phyloP scores from a whole-genome alignment of 1,140 invertebrate genomes.

The Drosophila triauraria region DNA sequence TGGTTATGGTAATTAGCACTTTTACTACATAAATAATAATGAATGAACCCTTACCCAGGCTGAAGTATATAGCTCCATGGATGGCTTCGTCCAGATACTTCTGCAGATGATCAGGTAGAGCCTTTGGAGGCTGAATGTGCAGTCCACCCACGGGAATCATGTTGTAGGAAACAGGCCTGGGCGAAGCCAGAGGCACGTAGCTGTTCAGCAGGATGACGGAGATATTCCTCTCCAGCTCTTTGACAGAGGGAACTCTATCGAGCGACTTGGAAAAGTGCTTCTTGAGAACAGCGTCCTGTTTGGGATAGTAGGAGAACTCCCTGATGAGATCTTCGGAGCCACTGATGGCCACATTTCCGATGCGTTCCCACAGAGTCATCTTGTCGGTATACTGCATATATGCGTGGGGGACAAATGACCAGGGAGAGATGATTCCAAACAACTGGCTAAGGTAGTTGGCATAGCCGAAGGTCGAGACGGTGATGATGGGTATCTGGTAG shows the following conservation, averaged over 20 bases:
- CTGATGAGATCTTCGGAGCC: conserved; percentile 57
- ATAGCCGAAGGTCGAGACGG: conserved; percentile 71
- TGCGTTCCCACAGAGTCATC: conserved; percentile 84
- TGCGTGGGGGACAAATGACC: conserved; percentile 78
- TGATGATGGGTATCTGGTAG: conserved; percentile 83
- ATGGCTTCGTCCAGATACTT: conserved; percentile 84
- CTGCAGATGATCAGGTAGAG: conserved; percentile 75
- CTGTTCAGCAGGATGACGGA: conserved; percentile 86
- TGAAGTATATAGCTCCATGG: conserved; percentile 86
- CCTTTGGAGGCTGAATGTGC: conserved; percentile 83
- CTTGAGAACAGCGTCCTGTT: conserved; percentile 66
- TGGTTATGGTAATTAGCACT: background rate
- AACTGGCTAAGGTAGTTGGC: conserved; percentile 74
- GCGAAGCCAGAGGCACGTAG: conserved; percentile 84
- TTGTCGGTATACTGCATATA: conserved; percentile 63
- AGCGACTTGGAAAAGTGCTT: conserved; percentile 68
- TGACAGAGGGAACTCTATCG: conserved; percentile 73
- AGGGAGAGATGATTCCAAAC: conserved; percentile 72
- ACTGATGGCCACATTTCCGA: conserved; percentile 54
- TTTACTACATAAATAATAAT: too few species aligned
- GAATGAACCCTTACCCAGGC: conserved; percentile 7
- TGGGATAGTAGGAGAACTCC: conserved; percentile 59
- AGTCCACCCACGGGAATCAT: conserved; percentile 86
- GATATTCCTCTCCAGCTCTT: conserved; percentile 86
- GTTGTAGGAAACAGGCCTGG: conserved; percentile 84